Base-by-base conservation (phyloP, 2,888 invertebrate species). In the Microplitis deprimator region DNA sequence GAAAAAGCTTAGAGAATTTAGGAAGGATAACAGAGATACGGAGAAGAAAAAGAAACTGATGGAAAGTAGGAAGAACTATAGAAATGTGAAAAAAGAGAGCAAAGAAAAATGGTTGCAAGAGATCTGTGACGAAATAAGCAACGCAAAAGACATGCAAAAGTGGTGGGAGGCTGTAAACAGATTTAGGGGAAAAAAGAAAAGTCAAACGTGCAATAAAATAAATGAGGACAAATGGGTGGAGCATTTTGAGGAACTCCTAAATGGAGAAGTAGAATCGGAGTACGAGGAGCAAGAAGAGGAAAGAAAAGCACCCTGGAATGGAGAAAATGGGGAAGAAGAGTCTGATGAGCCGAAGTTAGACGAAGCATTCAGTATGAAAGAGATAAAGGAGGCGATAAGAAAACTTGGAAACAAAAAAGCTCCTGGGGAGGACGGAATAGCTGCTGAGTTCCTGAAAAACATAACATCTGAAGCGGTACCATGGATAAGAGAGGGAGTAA, bases 161-260 rank as follows among this genome's bases (percentile, higher is more conserved):
- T 74, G 74, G 74, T 77, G 74, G 77, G 59, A 61, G 17, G 74
- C 65, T 0, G 50, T 74, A 0, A 50, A 64, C 16, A 20, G 10
- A 41, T 41, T 41, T 67, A 67, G 67, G 4, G n/a, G 71, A 50
- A 68, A 65, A 10, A 68, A 73, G 60, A 75, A 76, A 7, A 72
- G 29, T 5, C 79, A 72, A 13, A 68, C 60, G 64, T 17, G 20
- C 20, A 50, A 68, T 38, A 39, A 65, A 40, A 17, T 17, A 20
- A 20, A 20, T 1, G 20, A 20, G 1, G 20, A 20, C 1, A 20
- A 71, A 16, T 71, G 71, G 71, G 29, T 10, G 29, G 65, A 71
- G n/a, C 16, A 68, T 5, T 64, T 73, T 13, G 59, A 60, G 29
- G 50, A 64, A 1, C 13, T 77, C 1, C n/a, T 77, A 38, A 73